Base-by-base conservation (phyloP, 23 tunicate species). In the Phallusia fumigata region DNA sequence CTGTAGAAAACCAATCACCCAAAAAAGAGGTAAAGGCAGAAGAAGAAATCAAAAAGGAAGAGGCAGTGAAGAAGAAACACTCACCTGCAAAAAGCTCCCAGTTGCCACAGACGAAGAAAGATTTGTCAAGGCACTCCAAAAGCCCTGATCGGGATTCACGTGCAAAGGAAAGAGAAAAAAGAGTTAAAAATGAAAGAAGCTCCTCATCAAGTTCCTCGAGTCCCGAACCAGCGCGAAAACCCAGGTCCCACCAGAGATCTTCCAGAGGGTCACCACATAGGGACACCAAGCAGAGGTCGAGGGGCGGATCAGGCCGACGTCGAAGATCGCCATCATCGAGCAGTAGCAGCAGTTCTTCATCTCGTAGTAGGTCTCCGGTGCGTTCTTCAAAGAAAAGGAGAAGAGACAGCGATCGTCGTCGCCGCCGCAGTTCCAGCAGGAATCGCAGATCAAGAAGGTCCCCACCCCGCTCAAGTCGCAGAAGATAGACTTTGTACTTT, bases 301-400 rank as follows among this genome's bases (percentile, higher is more conserved):
- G 84, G 32, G 76, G 53, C 15, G 18, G 19, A 18, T 81, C 84
- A 13, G 47, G 77, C 30, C 77, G 77, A 33, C 31, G 52, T 16
- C 84, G 77, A 19, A 31, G 34, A 35, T 83, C 86, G 28, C 75
- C 79, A 30, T 40, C 79, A 13, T 81, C 84, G 18, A 80, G 73
- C 44, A 80, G n/a, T n/a, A n/a, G 83, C 44, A 52, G 73, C 11
- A 30, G 36, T 30, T 80, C 83, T 21, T 81, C 84, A 35, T 81
- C 84, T 33, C 65, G 76, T 30, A 40, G 47, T 13, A 30, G 78
- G 28, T 33, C 40, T 24, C 44, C 78, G 31, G n/a, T 33, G 2
- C 78, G n/a, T 74, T 34, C 76, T 21, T 28, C 44, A 30, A 74
- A 74, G 35, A 74, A 31, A 5, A 74, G 78, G 35, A 33, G 78